Base-by-base conservation (phyloP, 2,113 vertebrate species). In the Misgurnus mizolepis region DNA sequence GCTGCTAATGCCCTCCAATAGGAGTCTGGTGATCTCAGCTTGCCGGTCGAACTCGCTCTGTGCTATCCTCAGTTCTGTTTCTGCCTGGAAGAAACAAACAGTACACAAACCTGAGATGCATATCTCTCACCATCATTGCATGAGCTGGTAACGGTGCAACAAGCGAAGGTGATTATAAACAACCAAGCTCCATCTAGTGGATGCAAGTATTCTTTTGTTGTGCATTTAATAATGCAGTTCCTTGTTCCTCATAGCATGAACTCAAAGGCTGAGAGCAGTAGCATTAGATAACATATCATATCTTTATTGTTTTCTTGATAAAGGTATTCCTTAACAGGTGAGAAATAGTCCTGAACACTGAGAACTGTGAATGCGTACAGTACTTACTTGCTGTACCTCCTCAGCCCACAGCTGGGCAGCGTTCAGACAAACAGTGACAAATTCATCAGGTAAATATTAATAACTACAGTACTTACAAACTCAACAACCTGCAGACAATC, bases 41-140 rank as follows among this genome's bases (percentile, higher is more conserved):
- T 99, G 97, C 0, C 95, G 94, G 82, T 98, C 95, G 12, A 97
- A 99, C 89, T 98, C 95, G 0, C 95, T 96, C 93, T 98, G 96
- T 0, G 94, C 95, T 87, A 96, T 93, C 74, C 95, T 93, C 80
- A 98, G 91, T 88, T 99, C 97, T 1, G 95, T 95, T 84, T 99
- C 97, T 0, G 97, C 97, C 97, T 22, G 53, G 80, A 9, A 84
- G 27, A 85, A 14, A 84, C 56, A 87, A 76, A 79, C 58, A 34
- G 27, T 34, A 78, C 71, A 66, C 66, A 81, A 55, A 56, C 15
- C 15, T 2, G 5, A 56, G 14, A 56, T 56, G 15, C 15, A n/a
- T 17, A n/a, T 17, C 15, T n/a, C 5, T 5, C 53, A n/a, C 15
- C 53, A 56, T 56, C 15, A 45, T 60, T 7, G 50, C 6, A 34